Conservation (phyloP, 2,888 invertebrate genomes). For the Troides oblongomaculatus region DNA sequence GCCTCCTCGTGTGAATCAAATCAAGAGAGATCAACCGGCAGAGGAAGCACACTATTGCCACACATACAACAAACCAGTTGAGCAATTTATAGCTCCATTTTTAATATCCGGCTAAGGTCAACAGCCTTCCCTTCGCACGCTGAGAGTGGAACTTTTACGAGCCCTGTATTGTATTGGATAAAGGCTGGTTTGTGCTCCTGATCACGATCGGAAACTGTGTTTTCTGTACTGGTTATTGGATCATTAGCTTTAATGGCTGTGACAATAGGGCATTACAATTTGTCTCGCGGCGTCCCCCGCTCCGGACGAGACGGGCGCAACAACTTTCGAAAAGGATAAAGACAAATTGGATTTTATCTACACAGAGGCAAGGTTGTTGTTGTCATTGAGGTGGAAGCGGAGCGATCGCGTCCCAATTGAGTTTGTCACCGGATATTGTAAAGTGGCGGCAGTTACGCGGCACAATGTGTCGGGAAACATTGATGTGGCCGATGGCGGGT, state of each 20-base stretch:
- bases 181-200: constrained; percentile 66
- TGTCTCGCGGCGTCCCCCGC: constrained; percentile 54
- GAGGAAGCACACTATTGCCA: constrained; percentile 59
- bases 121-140: constrained; percentile 65
- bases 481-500: constrained; percentile 48
- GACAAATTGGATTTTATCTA: constrained; percentile 55
- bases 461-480: constrained; percentile 64
- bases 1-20: too few relatives aligned
- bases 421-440: constrained; percentile 77
- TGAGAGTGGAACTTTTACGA: constrained; percentile 44
- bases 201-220: constrained; percentile 58
- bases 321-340: constrained; percentile 39
- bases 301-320: constrained; percentile 34
- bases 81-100: constrained; percentile 70
- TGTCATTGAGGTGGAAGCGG: constrained; percentile 41
- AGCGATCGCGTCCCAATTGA: constrained; percentile 61
- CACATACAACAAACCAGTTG: constrained; percentile 61
- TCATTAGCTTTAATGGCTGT: constrained; percentile 72
- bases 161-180: constrained; percentile 60
- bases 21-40: constrained; percentile 22
- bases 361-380: constrained; percentile 50
- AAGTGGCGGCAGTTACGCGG: constrained; percentile 68
- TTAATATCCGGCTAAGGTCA: constrained; percentile 73
- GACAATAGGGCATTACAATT: constrained; percentile 77
- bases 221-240: constrained; percentile 75